These are phyloP conservation scores for Propithecus coquereli DNA, from an alignment of 2,113 vertebrate genomes.

Conservation along the genomic window DNA sequence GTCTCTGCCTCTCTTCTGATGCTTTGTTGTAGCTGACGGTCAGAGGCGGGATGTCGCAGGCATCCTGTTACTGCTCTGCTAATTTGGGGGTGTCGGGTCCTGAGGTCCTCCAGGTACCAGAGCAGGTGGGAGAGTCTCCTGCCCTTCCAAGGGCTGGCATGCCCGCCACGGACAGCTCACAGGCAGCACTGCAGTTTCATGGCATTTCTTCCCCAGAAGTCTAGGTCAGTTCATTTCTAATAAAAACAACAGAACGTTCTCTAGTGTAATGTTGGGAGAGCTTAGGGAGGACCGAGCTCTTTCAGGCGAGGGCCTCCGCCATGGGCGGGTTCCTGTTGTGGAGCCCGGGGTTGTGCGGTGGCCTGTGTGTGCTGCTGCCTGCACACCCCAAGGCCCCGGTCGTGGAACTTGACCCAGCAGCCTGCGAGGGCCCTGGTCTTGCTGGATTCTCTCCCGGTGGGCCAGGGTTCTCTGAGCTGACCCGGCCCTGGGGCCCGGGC, in stretches of 20 bases:
- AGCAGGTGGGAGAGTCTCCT: too few relatives aligned
- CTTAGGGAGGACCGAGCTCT: background rate
- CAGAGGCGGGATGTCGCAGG: background rate
- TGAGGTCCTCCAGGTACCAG: background rate
- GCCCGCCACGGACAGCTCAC: background rate
- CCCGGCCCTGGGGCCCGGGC: too few relatives aligned
- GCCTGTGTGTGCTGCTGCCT: background rate
- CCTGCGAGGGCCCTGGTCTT: background rate
- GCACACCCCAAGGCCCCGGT: rapidly evolving
- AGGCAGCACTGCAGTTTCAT: background rate
- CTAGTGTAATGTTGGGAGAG: background rate
- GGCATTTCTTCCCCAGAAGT: background rate
- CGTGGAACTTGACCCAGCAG: background rate
- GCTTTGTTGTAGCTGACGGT: background rate
- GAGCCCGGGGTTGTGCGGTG: too few relatives aligned
- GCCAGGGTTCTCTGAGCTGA: background rate
- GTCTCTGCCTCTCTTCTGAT: background rate
- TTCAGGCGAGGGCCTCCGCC: background rate
- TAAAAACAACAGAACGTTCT: background rate
- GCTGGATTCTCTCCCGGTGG: background rate
- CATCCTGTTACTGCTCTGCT: background rate
- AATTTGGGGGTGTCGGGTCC: background rate
- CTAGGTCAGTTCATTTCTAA: background rate
- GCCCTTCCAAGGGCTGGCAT: background rate
- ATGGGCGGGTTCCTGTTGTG: background rate